Base-by-base conservation (phyloP, 2,888 invertebrate genomes). In the Halictus quadricinctus region DNA sequence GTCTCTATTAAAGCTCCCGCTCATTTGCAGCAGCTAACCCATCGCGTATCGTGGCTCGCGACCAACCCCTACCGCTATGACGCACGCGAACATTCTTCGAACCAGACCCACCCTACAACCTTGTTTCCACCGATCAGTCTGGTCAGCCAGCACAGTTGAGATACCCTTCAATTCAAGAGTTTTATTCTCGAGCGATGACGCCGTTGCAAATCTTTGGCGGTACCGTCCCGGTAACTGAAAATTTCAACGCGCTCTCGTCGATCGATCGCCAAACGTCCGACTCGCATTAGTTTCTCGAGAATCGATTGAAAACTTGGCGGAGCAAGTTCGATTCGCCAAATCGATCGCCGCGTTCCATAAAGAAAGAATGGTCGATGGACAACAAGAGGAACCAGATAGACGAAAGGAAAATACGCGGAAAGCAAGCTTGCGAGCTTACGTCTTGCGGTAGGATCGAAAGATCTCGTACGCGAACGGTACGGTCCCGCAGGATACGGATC, bases 1-100 rank as follows among this genome's bases (percentile, higher is more conserved):
- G 84, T 91, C 92, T 92, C 91, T 89, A 92, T 92, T 92, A 92
- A 89, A 90, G 88, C 88, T 80, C 80, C 81, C 85, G 87, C 86
- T 90, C 89, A 87, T 91, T 91, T 91, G 88, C 89, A 79, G 72
- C 70, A 41, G 73, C 82, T 79, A 64, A 64, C 64, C 15, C 29
- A 29, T 64, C 41, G 75, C 86, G 83, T 81, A 88, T 84, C 84
- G 83, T 76, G 73, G 43, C 41, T 76, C 69, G 46, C 48, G 58
- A 54, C 3, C 58, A 60, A 43, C 48, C 66, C 79, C 48, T n/a
- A 43, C 48, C 46, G 46, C 41, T 70, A 10, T 41, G 10, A n/a
- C 70, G 13, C 69, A 25, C 58, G 58, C 60, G 74, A 70, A 72
- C 84, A 80, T 88, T 84, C 76, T 43, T n/a, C 29, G 79, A 70